A percentile compares a stretch with the other conserved stretches of the same genome.
These are phyloP conservation scores for Sphaerophoria rueppellii DNA, from an alignment of 2,888 invertebrate species.

Conservation along the genomic window DNA sequence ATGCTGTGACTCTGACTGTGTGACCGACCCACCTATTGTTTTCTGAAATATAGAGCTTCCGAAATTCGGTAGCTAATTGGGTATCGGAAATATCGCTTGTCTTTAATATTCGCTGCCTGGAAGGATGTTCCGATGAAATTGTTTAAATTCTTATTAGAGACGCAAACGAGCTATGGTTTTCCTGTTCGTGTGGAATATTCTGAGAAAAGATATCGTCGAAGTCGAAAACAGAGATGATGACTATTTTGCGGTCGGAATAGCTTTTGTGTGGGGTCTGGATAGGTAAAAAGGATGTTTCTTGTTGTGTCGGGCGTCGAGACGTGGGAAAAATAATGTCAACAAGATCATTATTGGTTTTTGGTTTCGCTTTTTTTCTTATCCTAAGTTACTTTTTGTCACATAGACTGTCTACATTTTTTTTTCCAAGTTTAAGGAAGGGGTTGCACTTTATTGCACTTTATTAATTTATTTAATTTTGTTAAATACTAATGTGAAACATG, in stretches of 20 bases:
- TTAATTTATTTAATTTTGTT: too few species aligned
- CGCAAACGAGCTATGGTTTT: conserved; percentile 11
- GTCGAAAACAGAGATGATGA: conserved; percentile 19
- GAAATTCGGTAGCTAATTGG: conserved; percentile 73
- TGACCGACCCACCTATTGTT: conserved; percentile 20
- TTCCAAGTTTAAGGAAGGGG: too few species aligned
- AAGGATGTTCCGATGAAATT: conserved; percentile 53
- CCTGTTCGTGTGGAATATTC: conserved; percentile 24
- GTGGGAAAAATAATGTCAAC: conserved; percentile 11
- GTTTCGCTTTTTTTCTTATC: too few species aligned
- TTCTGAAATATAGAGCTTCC: conserved; percentile 55
- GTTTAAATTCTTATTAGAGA: conserved; percentile 42
- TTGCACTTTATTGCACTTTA: too few species aligned
- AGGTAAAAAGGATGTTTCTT: conserved; percentile 16
- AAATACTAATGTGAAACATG: too few species aligned
- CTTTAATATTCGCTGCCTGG: conserved; percentile 26
- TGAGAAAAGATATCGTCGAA: conserved; percentile 28
- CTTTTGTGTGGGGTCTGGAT: conserved; percentile 18
- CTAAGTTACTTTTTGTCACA: too few species aligned
- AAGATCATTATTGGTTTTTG: too few species aligned
- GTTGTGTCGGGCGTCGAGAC: background rate
- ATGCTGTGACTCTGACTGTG: conserved; percentile 15
- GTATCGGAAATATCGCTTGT: conserved; percentile 16
- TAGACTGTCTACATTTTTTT: too few species aligned
- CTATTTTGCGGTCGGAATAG: conserved; percentile 7